Evolutionary conservation across 2,888 invertebrate genomes (phyloP), one percentile per base, ranked within the genome.

Genomic region (Rosalia funebris): DNA sequence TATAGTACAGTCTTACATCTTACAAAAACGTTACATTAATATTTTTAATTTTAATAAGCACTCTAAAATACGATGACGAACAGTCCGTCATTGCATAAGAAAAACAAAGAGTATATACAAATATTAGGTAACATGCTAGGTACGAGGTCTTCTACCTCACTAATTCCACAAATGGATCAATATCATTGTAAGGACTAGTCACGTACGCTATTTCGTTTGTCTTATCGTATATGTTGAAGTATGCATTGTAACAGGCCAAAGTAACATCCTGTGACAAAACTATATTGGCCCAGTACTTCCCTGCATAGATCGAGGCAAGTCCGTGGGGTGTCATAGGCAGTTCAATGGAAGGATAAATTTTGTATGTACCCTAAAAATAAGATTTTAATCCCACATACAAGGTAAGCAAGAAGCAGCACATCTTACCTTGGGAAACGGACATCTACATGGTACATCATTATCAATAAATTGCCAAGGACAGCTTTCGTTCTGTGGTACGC

Each of bases 371-470:
- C 75, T 74, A 53, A 53, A 53, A 48, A 42, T 20, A 25, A 55
- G 54, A 25, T 5, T 9, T 44, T 16, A 70, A 15, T 14, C 25
- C n/a, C n/a, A n/a, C n/a, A n/a, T n/a, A n/a, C n/a, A n/a, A n/a
- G n/a, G n/a, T n/a, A n/a, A n/a, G n/a, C n/a, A n/a, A n/a, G n/a
- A n/a, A n/a, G n/a, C n/a, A n/a, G n/a, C n/a, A n/a, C n/a, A n/a
- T n/a, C n/a, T 9, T 63, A 73, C 73, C 66, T 68, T 68, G 31
- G 60, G 39, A 42, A 75, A 68, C 1, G 75, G 75, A 56, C 75
- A 75, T 54, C 74, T 62, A 54, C 75, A 75, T n/a, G 75, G 75
- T 11, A 74, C 60, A 34, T 67, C 55, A 60, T 73, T 70, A 47
- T 65, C 44, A 4, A 37, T 32, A 36, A 73, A 73, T 2, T 55